Percentiles rank a stretch among this genome's conserved stretches.
phyloP scores from a whole-genome alignment of 2,888 invertebrate genomes.

The Drosophila nr. perissopoda region DNA sequence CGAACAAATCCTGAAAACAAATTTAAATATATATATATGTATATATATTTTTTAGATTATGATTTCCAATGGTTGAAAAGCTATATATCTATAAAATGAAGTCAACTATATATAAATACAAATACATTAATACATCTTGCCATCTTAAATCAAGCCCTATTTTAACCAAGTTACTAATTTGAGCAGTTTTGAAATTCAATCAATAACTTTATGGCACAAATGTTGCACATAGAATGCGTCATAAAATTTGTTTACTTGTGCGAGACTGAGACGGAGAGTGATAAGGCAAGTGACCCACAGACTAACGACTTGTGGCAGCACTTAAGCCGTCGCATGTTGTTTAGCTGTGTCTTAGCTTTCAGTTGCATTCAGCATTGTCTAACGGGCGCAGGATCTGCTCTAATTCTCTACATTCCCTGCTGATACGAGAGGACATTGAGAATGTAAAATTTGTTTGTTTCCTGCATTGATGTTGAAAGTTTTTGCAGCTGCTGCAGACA shows the following conservation, averaged over 20 bases:
- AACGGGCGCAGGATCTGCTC: not conserved
- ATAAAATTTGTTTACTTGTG: not conserved
- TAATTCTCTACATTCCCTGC: not conserved
- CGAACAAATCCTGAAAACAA: not conserved
- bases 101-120: not conserved
- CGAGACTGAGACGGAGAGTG: not conserved
- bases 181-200: not conserved
- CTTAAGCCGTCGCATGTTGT: slow-evolving; percentile 42
- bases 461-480: slow-evolving; percentile 74
- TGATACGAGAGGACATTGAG: slow-evolving; percentile 48
- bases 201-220: not conserved
- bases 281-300: slow-evolving; percentile 26
- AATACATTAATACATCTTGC: not conserved
- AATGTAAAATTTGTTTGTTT: slow-evolving; percentile 75
- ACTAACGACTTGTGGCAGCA: slow-evolving; percentile 47
- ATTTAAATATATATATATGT: not conserved
- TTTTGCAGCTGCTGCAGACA: slow-evolving; percentile 74
- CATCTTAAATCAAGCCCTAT: not conserved
- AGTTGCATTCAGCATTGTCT: slow-evolving; percentile 21
- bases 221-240: not conserved
- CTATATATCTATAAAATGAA: not conserved
- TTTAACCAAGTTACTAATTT: not conserved
- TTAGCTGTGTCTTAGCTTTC: slow-evolving; percentile 8
- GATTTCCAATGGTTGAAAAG: not conserved
- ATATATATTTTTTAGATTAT: not conserved